These are phyloP conservation scores for Ips nitidus DNA, from an alignment of 1,140 invertebrate species.

Conservation along the genomic window DNA sequence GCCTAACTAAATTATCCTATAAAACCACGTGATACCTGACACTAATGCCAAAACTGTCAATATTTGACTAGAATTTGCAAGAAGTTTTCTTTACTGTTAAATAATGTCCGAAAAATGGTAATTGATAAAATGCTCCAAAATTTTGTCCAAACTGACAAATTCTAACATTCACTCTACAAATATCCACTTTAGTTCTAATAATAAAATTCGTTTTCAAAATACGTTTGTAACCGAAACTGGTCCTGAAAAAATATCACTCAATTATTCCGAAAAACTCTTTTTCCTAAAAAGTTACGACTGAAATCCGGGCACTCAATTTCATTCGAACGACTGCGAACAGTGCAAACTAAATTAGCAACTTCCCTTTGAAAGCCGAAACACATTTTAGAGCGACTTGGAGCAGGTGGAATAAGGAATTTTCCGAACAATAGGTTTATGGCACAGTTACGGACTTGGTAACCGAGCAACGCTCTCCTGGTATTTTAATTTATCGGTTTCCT, in stretches of 20 bases:
- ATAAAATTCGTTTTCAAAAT: too few species aligned
- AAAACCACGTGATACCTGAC: too few species aligned
- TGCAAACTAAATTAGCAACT: conserved; percentile 20
- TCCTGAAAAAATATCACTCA: not conserved
- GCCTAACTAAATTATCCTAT: too few species aligned
- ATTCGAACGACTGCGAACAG: conserved; percentile 9
- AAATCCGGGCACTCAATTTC: conserved; percentile 13
- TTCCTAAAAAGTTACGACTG: conserved; percentile 2
- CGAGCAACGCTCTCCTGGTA: conserved; percentile 15
- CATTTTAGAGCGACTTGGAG: conserved; percentile 10
- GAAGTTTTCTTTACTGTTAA: too few species aligned
- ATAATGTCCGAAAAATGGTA: too few species aligned
- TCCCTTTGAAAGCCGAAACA: not conserved
- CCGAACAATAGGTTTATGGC: conserved; percentile 20
- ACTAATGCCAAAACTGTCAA: too few species aligned
- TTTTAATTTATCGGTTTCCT: conserved; percentile 28
- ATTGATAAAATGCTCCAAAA: too few species aligned
- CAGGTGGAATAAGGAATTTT: conserved; percentile 30
- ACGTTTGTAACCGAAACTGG: too few species aligned
- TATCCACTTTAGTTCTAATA: too few species aligned
- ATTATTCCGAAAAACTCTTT: conserved; percentile 1
- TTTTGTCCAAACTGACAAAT: too few species aligned
- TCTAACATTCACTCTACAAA: too few species aligned
- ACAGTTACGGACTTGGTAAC: conserved; percentile 13
- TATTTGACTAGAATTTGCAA: too few species aligned